A percentile compares a stretch with the other conserved stretches of the same genome.
Evolutionary conservation across 1,140 invertebrate species (phyloP).

Genomic region (Sitophilus oryzae): DNA sequence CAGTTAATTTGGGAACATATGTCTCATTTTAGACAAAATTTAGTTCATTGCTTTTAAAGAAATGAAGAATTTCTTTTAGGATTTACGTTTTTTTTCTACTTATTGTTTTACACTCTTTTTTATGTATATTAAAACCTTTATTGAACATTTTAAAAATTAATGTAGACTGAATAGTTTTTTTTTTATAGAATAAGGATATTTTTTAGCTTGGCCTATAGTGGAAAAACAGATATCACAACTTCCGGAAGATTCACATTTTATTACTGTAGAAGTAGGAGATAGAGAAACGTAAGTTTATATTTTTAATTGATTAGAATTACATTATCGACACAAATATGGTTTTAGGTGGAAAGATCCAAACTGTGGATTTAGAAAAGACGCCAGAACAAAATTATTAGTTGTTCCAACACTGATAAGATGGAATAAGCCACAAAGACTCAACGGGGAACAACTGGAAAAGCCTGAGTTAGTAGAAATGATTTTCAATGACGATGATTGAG

Average conservation of each 20-base stretch:
- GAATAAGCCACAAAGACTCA: slow-evolving; percentile 64
- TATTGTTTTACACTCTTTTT: slow-evolving; percentile 1
- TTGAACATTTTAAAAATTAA: neutral
- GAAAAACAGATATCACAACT: slow-evolving; percentile 52
- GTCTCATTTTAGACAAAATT: no score
- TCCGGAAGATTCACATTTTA: slow-evolving; percentile 53
- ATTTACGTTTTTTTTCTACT: no score
- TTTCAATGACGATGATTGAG: slow-evolving; percentile 17
- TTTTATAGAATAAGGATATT: neutral
- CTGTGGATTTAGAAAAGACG: slow-evolving; percentile 67
- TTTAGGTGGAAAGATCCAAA: slow-evolving; percentile 68
- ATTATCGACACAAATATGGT: slow-evolving; percentile 30
- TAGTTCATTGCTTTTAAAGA: no score
- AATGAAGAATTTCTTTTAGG: no score
- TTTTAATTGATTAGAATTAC: neutral
- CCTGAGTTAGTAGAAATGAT: slow-evolving; percentile 41
- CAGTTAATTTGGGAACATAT: no score
- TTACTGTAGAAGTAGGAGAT: slow-evolving; percentile 66
- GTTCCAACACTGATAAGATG: slow-evolving; percentile 68
- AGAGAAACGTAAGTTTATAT: slow-evolving; percentile 52
- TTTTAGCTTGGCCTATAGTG: slow-evolving; percentile 57
- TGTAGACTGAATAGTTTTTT: neutral
- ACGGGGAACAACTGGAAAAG: slow-evolving; percentile 63
- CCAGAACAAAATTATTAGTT: slow-evolving; percentile 58
- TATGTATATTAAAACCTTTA: no score